Base-by-base conservation (phyloP, 2,113 vertebrate species). In the Herpetotheres cachinnans region DNA sequence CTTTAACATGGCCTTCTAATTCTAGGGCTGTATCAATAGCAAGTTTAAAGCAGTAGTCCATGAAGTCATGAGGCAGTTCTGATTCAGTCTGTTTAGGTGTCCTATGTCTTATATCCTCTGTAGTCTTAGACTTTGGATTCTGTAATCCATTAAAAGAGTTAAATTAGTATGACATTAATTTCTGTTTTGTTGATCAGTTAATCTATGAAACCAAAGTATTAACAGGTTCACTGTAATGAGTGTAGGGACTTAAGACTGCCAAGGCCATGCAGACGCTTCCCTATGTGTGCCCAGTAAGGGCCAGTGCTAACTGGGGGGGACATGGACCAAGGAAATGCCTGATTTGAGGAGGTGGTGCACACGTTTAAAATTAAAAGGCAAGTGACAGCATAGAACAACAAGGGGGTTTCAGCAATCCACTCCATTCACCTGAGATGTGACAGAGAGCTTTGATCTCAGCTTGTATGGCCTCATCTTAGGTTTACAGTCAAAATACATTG, bases 11-110 rank as follows among this genome's bases (percentile, higher is more conserved):
- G 62, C 36, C 20, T 76, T 54, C 72, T 66, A 13, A 73, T 47
- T 59, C 65, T 13, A n/a, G 55, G 52, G 52, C 62, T 27, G 15
- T 63, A 10, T n/a, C 52, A 38, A 21, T 1, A 54, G 32, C 27
- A 65, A 32, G 49, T 30, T 55, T 76, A 65, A 88, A 73, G 71
- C 86, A 86, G 36, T 24, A 20, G 30, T 70, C 89, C 79, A 20
- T 89, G 59, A 95, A 83, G 91, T 90, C 54, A 77, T 96, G 93
- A 95, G 34, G 89, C 91, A 90, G 79, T 63, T 77, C 79, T 72
- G 66, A 24, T 82, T n/a, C 82, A 32, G 18, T 82, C 61, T 34
- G 40, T 30, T 63, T 27, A 65, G 56, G 9, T 82, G 47, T n/a
- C 40, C 40, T n/a, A 0, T 36, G 16, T 65, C 46, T 69, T 83